Conservation (phyloP, 92 coral and sea anemone genomes). For the Phenganax subtilis region DNA sequence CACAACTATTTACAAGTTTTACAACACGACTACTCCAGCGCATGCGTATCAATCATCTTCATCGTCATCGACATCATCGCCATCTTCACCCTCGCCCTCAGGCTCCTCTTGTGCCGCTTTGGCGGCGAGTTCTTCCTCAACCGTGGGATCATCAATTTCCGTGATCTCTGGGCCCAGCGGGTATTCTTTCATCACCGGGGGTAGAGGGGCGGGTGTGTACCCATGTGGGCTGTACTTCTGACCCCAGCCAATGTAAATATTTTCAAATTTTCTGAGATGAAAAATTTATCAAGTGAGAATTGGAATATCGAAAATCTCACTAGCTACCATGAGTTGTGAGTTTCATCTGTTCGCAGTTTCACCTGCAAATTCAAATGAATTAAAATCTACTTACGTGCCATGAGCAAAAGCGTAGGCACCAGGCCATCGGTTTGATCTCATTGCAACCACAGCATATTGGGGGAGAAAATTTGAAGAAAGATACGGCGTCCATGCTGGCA, state of each 20-base stretch:
- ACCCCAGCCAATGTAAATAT: conserved; percentile 93
- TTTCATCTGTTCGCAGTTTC: too few species aligned
- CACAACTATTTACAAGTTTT: conserved; percentile 17
- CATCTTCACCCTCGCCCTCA: conserved; percentile 94
- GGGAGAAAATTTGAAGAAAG: conserved; percentile 84
- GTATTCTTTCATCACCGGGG: conserved; percentile 86
- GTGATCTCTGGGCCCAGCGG: conserved; percentile 80
- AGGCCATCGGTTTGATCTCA: conserved; percentile 99
- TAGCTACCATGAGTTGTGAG: too few species aligned
- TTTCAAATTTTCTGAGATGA: conserved; percentile 75
- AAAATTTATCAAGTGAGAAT: not conserved
- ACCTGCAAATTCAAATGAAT: not conserved
- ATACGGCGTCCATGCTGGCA: conserved; percentile 97
- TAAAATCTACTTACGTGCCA: conserved; percentile 61
- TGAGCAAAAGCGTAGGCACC: conserved; percentile 95
- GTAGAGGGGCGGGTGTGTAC: conserved; percentile 96
- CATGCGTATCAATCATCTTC: conserved; percentile 70
- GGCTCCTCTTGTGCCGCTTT: conserved; percentile 92
- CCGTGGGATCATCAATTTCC: conserved; percentile 97
- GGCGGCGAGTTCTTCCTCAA: conserved; percentile 88
- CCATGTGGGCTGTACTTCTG: conserved; percentile 82
- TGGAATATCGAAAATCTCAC: too few species aligned
- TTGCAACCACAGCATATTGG: conserved; percentile 80
- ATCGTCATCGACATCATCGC: conserved; percentile 73
- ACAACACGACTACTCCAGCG: not conserved